Evolutionary conservation across 2,113 vertebrate species (phyloP), one percentile per base, ranked within the genome.

Genomic region (Sander lucioperca): DNA sequence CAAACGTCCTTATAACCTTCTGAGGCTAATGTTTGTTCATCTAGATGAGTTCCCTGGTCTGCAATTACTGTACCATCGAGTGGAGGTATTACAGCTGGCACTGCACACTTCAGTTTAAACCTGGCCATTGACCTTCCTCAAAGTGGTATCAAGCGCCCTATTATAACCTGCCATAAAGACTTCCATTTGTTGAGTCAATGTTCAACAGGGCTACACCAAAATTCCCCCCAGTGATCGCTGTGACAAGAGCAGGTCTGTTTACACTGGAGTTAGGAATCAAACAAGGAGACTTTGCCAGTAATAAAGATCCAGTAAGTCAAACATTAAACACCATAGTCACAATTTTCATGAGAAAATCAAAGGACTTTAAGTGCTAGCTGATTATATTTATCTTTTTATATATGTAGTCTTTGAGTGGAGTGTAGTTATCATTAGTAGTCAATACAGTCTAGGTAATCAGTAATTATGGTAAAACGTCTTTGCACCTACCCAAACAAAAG

Each of bases 131-230:
- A 93, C 93, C 88, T 94, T 93, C 86, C 75, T 76, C 75, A 80
- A 88, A 93, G 93, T 93, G 88, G 80, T 90, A 90, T 90, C 87
- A 88, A 88, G 89, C 36, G 85, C 65, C 86, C 89, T 67, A 77
- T 91, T 87, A 91, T 87, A 92, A 90, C 87, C 86, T 73, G 74
- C 88, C 80, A 87, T 91, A 93, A 90, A 93, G 82, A 79, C 80
- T 74, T 89, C 61, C 85, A 84, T 88, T 91, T 92, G 88, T 93
- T 78, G 76, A 87, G 86, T 90, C 87, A 86, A 69, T 83, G 84
- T 89, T 87, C 77, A 80, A 77, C 16, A 1, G 19, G 27, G 76
- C 81, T 72, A 73, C 45, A 69, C 83, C 86, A 87, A 71, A 83
- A 47, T 43, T 33, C 19, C 66, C 63, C 68, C 4, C 8, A 30